Percentiles rank a stretch among this genome's conserved stretches.
Evolutionary conservation across 1,140 invertebrate genomes (phyloP).

Genomic region (Anthonomus grandis): DNA sequence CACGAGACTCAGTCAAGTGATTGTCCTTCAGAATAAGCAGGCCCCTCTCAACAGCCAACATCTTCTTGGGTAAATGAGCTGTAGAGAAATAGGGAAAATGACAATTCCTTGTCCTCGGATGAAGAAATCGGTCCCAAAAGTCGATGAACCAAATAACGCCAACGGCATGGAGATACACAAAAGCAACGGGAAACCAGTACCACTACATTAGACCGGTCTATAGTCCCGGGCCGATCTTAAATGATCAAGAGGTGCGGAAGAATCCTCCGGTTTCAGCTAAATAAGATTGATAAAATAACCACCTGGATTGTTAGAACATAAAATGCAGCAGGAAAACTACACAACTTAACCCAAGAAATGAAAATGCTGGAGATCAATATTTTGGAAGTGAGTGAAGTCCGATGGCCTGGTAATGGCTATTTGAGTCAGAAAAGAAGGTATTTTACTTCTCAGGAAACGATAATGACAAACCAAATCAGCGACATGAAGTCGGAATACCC

Average conservation of each 20-base stretch:
- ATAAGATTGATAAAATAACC: constrained; percentile 3
- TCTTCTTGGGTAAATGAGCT: too few relatives aligned
- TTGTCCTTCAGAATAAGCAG: not conserved
- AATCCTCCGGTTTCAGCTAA: constrained; percentile 2
- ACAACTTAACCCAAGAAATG: constrained; percentile 15
- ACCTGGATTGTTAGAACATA: constrained; percentile 9
- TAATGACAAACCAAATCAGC: constrained; percentile 5
- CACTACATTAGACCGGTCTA: constrained; percentile 18
- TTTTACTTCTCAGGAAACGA: constrained; percentile 13
- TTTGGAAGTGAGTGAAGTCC: constrained; percentile 15
- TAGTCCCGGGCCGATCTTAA: constrained; percentile 16
- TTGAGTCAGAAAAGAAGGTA: constrained; percentile 3
- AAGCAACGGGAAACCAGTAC: too few relatives aligned
- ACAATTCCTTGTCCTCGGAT: constrained; percentile 19
- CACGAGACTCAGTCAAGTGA: not conserved
- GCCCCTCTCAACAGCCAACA: constrained; percentile 25
- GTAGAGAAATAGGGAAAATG: constrained; percentile 14
- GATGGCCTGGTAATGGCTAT: constrained; percentile 18
- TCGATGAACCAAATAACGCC: constrained; percentile 10
- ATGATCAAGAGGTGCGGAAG: constrained; percentile 15
- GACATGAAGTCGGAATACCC: constrained; percentile 12
- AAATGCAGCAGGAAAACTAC: too few relatives aligned
- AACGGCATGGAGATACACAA: constrained; percentile 9
- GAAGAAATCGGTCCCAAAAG: constrained; percentile 22
- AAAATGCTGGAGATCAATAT: constrained; percentile 21